Evolutionary conservation across 2,113 vertebrate genomes (phyloP).

Genomic region (Lophura nycthemera): DNA sequence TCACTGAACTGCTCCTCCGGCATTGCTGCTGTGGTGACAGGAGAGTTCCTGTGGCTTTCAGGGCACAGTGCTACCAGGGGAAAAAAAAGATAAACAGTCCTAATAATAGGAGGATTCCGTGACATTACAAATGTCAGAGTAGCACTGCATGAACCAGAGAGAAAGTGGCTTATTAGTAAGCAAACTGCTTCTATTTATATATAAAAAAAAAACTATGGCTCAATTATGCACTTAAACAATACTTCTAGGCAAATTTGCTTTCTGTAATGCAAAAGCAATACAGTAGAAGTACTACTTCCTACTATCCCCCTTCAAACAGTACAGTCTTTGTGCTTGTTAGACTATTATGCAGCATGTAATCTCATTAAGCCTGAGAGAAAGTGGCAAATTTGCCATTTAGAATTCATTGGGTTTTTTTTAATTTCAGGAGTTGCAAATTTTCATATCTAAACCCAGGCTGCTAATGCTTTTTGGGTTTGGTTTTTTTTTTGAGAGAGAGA

Average conservation of each 20-base stretch:
- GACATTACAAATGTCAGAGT: slow-evolving; percentile 9
- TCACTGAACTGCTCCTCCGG: not conserved
- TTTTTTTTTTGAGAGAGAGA: not conserved
- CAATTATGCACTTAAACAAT: not conserved
- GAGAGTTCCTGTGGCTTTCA: not conserved
- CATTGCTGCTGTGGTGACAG: not conserved
- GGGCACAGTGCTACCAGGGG: not conserved
- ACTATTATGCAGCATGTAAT: not conserved
- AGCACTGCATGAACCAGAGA: not conserved
- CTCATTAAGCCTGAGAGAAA: slow-evolving; percentile 2
- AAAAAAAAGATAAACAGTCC: not conserved
- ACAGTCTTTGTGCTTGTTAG: slow-evolving; percentile 1
- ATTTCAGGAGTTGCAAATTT: not conserved
- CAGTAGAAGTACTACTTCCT: not conserved
- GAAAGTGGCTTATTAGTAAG: slow-evolving; percentile 38
- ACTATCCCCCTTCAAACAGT: not conserved
- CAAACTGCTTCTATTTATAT: slow-evolving; percentile 53
- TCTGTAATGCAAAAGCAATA: slow-evolving; percentile 7
- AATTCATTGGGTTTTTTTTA: not conserved
- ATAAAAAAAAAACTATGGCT: slow-evolving; percentile 31
- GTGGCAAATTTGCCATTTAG: not conserved
- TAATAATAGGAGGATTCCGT: slow-evolving; percentile 12
- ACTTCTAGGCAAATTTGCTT: slow-evolving; percentile 3
- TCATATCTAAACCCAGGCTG: not conserved
- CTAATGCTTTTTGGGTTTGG: not conserved